phyloP scores from a whole-genome alignment of 2,113 vertebrate genomes.

The Phalacrocorax carbo region DNA sequence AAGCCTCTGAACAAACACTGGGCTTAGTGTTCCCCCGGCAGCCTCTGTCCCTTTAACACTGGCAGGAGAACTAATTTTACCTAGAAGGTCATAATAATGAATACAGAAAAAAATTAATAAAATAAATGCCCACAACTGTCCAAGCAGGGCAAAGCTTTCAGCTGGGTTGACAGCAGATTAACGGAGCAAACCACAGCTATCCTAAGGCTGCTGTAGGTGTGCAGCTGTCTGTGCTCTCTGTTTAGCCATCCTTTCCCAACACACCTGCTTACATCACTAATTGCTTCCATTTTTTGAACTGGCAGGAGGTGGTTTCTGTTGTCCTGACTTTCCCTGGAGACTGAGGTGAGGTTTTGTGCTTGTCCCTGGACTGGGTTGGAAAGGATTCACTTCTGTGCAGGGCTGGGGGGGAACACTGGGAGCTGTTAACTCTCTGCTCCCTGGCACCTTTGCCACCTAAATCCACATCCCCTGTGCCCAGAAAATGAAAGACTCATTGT shows the following conservation, averaged over 20 bases:
- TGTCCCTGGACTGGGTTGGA: neutral
- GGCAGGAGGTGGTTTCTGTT: neutral
- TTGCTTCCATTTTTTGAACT: neutral
- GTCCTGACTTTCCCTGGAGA: neutral
- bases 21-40: neutral
- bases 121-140: neutral
- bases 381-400: neutral
- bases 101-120: neutral
- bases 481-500: neutral
- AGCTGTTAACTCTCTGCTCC: neutral
- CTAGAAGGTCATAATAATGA: neutral
- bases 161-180: neutral
- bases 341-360: neutral
- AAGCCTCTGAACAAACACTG: neutral
- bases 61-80: neutral
- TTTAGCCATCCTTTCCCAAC: neutral
- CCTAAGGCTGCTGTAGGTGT: rapidly evolving
- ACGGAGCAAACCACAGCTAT: neutral
- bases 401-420: rapidly evolving
- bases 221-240: neutral
- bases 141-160: neutral
- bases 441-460: neutral
- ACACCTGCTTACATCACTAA: neutral
- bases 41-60: neutral
- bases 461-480: neutral